A percentile compares a stretch with the other conserved stretches of the same genome.
phyloP scores from a whole-genome alignment of 2,113 vertebrate genomes.

The Monopterus albus region DNA sequence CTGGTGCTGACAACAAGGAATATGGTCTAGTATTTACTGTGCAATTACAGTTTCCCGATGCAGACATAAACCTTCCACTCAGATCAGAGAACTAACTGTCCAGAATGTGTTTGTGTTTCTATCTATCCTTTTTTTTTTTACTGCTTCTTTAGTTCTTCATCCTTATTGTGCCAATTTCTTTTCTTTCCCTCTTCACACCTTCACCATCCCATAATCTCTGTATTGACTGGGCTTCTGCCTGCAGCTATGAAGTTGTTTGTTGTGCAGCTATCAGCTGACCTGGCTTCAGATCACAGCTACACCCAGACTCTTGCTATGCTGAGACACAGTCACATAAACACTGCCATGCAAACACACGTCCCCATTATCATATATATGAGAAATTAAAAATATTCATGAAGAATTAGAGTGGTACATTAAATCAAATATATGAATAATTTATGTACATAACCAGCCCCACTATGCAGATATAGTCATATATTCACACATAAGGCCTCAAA shows the following conservation, averaged over 20 bases:
- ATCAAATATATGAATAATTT: conserved; percentile 62
- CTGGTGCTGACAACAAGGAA: too few species aligned
- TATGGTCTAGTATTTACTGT: background rate
- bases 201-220: background rate
- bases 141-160: background rate
- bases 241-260: conserved; percentile 9
- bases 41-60: background rate
- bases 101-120: background rate
- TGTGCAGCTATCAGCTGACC: conserved; percentile 15
- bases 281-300: conserved; percentile 12
- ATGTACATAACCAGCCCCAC: conserved; percentile 28
- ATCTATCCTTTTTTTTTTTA: background rate
- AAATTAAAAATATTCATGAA: conserved; percentile 67
- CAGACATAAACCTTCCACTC: background rate
- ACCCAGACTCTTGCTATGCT: conserved; percentile 11
- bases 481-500: background rate
- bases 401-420: conserved; percentile 64
- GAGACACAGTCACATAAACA: conserved; percentile 31
- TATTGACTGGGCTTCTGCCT: conserved; percentile 2
- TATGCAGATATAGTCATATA: conserved; percentile 16
- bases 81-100: background rate
- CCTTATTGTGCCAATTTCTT: background rate
- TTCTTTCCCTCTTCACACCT: background rate
- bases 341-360: conserved; percentile 44
- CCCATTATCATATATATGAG: conserved; percentile 77